Percentiles rank a stretch among this genome's conserved stretches.
phyloP scores from a whole-genome alignment of 2,797 vertebrate species.

The Acrossocheilus wenchowensis region DNA sequence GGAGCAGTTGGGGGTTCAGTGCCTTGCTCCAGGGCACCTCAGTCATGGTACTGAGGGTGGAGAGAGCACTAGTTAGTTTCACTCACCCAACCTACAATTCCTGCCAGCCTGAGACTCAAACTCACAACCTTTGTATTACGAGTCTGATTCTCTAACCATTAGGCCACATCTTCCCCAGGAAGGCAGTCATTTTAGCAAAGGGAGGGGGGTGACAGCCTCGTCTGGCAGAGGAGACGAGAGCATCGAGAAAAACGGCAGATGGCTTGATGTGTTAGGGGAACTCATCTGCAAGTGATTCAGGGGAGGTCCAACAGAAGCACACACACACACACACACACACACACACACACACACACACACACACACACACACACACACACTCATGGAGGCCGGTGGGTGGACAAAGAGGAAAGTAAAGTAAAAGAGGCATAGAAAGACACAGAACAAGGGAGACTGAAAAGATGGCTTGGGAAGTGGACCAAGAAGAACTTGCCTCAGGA shows the following conservation, averaged over 20 bases:
- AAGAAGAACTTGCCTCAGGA: conserved; percentile 38
- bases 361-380: not conserved
- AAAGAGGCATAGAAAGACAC: conserved; percentile 11
- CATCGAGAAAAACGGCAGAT: conserved; percentile 56
- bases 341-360: not conserved
- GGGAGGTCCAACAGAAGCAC: conserved; percentile 34
- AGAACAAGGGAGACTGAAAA: conserved; percentile 20
- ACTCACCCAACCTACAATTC: no score
- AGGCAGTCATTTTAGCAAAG: conserved; percentile 47
- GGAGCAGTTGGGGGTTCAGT: no score
- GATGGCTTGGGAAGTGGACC: conserved; percentile 31
- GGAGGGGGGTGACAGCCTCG: conserved; percentile 31
- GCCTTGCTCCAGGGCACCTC: no score
- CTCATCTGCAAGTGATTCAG: conserved; percentile 53
- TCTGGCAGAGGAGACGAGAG: conserved; percentile 45
- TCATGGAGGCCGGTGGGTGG: conserved; percentile 23
- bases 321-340: not conserved
- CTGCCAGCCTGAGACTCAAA: no score
- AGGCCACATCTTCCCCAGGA: not conserved
- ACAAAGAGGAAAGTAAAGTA: not conserved
- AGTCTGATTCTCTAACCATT: no score
- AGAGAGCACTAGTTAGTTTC: no score
- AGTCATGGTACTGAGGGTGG: no score
- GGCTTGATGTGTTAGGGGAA: conserved; percentile 57
- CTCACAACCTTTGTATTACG: no score